Base-by-base conservation (phyloP, 2,888 invertebrate species). In the Xestia sexstrigata region DNA sequence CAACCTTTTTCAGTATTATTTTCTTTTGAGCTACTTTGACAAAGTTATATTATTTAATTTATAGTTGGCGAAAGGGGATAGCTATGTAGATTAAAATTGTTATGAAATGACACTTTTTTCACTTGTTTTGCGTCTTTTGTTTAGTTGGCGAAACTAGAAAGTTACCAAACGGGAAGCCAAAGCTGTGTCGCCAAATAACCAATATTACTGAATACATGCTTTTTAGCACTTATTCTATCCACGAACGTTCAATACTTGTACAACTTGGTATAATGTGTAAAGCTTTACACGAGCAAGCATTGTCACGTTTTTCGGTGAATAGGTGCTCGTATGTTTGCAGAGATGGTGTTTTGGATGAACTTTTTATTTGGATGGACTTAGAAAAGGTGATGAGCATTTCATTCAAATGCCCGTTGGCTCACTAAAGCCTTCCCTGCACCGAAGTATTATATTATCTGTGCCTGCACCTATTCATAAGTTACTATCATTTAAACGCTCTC, bases 241-340 rank as follows among this genome's bases (percentile, higher is more conserved):
- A 63, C 23, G 72, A 52, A 26, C 17, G 35, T 71, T 71, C 42
- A 35, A 68, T 15, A 79, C 17, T 9, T 71, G 15, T 78, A 47
- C 17, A 55, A 55, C 11, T 62, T 79, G 35, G 35, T 39, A 55
- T 26, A 45, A 71, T 63, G 23, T 79, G 26, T 52, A 78, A 69
- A 68, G 69, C n/a, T 52, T 45, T 45, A 70, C 17, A 39, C 17
- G 7, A 39, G 26, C 23, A 35, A 52, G 52, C 7, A 11, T 69
- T 49, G 6, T 62, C 35, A 23, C 17, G 2, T 45, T 23, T 55
- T 26, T 39, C 23, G 39, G n/a, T 63, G 7, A 39, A 67, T 7
- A 67, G 5, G 13, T 26, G 6, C 11, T 70, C 11, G 6, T 30
- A 7, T 45, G 42, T 58, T 35, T 4, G 8, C 3, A 74, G 42